Evolutionary conservation across 1,140 invertebrate genomes (phyloP).

Genomic region (Hestina assimilis): DNA sequence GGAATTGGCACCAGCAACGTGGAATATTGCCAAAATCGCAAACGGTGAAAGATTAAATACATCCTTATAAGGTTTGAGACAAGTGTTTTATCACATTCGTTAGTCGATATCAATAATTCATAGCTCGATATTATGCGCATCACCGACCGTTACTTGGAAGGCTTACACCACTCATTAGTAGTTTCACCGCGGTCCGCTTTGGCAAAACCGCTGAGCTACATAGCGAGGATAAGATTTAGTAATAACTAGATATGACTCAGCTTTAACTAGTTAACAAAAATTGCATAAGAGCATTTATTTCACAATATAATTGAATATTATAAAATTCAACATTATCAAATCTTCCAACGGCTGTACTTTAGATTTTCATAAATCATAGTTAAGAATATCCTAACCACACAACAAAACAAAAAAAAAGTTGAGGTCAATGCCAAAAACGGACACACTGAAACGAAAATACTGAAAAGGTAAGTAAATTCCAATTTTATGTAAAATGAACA

Average conservation of each 20-base stretch:
- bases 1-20: constrained; percentile 32
- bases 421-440: too few species aligned
- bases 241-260: constrained; percentile 31
- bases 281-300: too few species aligned
- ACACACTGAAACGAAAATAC: too few species aligned
- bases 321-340: too few species aligned
- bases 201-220: constrained; percentile 73
- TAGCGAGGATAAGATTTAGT: constrained; percentile 43
- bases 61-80: constrained; percentile 56
- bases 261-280: background rate
- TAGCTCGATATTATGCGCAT: constrained; percentile 66
- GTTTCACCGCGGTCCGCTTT: constrained; percentile 66
- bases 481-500: too few species aligned
- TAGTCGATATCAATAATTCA: constrained; percentile 72
- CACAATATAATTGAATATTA: too few species aligned
- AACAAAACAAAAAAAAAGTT: too few species aligned
- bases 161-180: constrained; percentile 71
- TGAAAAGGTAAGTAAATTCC: too few species aligned
- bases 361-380: too few species aligned
- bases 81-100: constrained; percentile 71
- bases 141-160: constrained; percentile 70
- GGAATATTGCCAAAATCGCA: constrained; percentile 49
- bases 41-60: constrained; percentile 44
- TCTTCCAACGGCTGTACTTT: too few species aligned
- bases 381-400: too few species aligned